Percentiles rank a stretch among this genome's conserved stretches.
These are phyloP conservation scores for Caenorhabditis sp. DNA, from an alignment of 2,888 invertebrate species.

Conservation along the genomic window DNA sequence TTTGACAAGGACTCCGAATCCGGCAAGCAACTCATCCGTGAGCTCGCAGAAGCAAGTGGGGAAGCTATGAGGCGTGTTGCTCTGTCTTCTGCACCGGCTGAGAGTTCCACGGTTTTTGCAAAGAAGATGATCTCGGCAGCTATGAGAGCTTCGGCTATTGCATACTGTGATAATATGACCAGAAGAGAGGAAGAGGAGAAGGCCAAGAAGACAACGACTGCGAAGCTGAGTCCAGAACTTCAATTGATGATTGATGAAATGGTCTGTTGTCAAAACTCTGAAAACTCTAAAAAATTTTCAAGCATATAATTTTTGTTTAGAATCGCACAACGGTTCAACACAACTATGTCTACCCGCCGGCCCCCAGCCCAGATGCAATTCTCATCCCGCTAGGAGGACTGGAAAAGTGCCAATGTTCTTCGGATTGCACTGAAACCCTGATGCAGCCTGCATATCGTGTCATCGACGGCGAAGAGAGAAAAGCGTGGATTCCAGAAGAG, in stretches of 20 bases:
- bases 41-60: not conserved
- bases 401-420: constrained; percentile 16
- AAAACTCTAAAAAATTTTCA: too few relatives aligned
- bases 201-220: not conserved
- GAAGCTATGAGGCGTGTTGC: not conserved
- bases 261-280: too few relatives aligned
- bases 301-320: not conserved
- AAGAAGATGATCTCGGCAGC: constrained; percentile 1
- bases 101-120: not conserved
- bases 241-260: constrained; percentile 7
- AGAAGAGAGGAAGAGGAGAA: not conserved
- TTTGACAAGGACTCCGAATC: not conserved
- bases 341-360: constrained; percentile 31
- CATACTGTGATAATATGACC: not conserved
- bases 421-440: constrained; percentile 6
- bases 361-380: not conserved
- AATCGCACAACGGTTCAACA: not conserved
- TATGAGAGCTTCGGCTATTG: not conserved
- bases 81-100: not conserved
- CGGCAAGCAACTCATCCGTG: not conserved
- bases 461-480: not conserved
- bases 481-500: not conserved
- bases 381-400: constrained; percentile 35
- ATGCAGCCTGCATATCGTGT: constrained; percentile 23
- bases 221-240: not conserved